Evolutionary conservation across 2,113 vertebrate species (phyloP), one percentile per base, ranked within the genome.

Genomic region (Xyliphius kryptos): DNA sequence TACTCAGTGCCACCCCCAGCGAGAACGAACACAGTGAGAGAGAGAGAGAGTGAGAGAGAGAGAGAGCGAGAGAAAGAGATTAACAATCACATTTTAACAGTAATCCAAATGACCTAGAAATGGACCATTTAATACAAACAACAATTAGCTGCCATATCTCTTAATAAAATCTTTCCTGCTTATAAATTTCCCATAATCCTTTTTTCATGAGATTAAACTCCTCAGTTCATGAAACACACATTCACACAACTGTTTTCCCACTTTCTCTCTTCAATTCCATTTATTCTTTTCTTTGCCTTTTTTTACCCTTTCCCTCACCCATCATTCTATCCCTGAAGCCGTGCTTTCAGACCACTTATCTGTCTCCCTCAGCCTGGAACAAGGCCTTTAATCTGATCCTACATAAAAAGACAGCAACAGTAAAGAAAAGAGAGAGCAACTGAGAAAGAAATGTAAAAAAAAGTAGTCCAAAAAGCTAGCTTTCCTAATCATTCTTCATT

Each of bases 281-380:
- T 73, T 66, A 66, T 83, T 79, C 65, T 70, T 76, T 79, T 78
- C 73, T 74, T 75, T 71, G 56, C 73, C 58, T 61, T 70, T 81
- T 77, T 77, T 71, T 70, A 74, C 77, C 68, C 41, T 47, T 66
- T 67, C 70, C 77, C 77, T 68, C 61, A 14, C 19, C 53, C 5
- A 1, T 41, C 13, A 12, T n/a, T 52, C 6, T 51, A 54, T 43
- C 52, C 51, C 12, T 48, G 65, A 56, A 53, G 51, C 47, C 49
- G 47, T 55, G 58, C 69, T 56, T 67, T 20, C 58, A 74, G 70
- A 81, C 83, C 81, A 84, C 82, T n/a, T 82, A 79, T 78, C 73
- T 67, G 67, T 72, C 69, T 67, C 74, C 76, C 72, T 77, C 72
- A 58, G 65, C 62, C 73, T 81, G 78, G 79, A 76, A 56, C 67